Percentiles rank a stretch among this genome's conserved stretches.
These are phyloP conservation scores for Chascanopsetta lugubris DNA, from an alignment of 2,113 vertebrate species.

Conservation along the genomic window DNA sequence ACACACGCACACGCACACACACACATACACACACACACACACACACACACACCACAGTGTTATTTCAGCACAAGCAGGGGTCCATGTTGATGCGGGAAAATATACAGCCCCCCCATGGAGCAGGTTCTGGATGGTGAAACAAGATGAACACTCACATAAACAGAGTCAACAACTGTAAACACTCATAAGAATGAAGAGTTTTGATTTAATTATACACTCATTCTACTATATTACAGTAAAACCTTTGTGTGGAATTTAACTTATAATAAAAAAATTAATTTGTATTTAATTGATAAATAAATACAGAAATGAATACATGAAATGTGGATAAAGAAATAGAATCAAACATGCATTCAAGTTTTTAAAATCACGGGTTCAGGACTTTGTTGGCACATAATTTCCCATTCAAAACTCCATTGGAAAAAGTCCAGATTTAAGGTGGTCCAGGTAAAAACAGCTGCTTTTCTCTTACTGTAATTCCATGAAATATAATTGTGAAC, in stretches of 20 bases:
- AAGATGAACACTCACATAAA: not conserved
- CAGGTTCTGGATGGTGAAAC: not conserved
- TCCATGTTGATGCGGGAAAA: constrained; percentile 26
- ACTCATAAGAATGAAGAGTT: no score
- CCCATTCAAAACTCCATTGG: not conserved
- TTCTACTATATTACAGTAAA: no score
- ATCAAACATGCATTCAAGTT: no score
- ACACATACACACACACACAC: not conserved
- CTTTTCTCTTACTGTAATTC: not conserved
- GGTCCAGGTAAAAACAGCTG: not conserved
- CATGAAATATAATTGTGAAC: not conserved
- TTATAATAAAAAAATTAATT: no score
- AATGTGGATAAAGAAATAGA: no score
- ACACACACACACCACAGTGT: no score
- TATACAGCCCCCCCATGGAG: not conserved
- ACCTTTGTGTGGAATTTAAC: no score
- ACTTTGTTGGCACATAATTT: no score
- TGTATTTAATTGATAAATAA: no score
- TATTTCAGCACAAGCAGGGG: not conserved
- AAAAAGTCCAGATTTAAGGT: not conserved
- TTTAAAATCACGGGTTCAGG: no score
- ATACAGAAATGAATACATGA: no score
- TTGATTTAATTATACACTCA: no score
- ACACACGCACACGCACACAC: constrained; percentile 3
- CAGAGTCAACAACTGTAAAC: not conserved